Percentiles rank a stretch among this genome's conserved stretches.
Conservation (phyloP, 2,113 vertebrate species). For the Dinomys branickii region DNA sequence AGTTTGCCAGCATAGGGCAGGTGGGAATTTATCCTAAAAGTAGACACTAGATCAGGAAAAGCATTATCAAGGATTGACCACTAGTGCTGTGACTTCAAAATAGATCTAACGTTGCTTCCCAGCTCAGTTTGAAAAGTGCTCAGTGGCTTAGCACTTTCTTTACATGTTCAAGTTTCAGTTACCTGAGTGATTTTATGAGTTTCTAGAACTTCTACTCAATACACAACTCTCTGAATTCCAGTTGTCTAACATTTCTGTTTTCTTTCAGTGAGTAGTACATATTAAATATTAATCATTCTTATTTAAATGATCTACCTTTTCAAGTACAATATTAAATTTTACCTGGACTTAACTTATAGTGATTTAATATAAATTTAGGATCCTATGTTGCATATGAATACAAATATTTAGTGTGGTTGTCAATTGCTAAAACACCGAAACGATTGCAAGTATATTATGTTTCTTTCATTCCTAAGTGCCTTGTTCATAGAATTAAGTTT, state of each 20-base stretch:
- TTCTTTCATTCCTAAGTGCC: neutral
- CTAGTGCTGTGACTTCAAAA: neutral
- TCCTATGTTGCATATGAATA: neutral
- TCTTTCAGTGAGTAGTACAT: neutral
- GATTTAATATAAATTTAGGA: neutral
- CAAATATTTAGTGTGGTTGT: neutral
- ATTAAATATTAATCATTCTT: neutral
- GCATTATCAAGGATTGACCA: neutral
- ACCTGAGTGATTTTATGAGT: neutral
- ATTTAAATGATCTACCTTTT: neutral
- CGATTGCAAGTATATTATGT: neutral
- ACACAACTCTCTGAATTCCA: neutral
- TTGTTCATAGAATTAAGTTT: neutral
- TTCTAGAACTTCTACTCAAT: neutral
- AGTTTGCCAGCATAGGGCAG: too few relatives aligned
- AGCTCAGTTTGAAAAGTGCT: neutral
- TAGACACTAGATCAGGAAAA: neutral
- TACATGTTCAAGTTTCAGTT: neutral
- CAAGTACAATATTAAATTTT: neutral
- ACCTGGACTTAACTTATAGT: neutral
- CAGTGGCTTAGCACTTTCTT: neutral
- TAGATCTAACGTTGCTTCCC: neutral
- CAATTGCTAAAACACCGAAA: neutral
- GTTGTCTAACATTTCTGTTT: neutral
- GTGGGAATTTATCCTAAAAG: too few relatives aligned